These are phyloP conservation scores for Pachypanchax playfairii DNA, from an alignment of 2,113 vertebrate species.

Conservation along the genomic window DNA sequence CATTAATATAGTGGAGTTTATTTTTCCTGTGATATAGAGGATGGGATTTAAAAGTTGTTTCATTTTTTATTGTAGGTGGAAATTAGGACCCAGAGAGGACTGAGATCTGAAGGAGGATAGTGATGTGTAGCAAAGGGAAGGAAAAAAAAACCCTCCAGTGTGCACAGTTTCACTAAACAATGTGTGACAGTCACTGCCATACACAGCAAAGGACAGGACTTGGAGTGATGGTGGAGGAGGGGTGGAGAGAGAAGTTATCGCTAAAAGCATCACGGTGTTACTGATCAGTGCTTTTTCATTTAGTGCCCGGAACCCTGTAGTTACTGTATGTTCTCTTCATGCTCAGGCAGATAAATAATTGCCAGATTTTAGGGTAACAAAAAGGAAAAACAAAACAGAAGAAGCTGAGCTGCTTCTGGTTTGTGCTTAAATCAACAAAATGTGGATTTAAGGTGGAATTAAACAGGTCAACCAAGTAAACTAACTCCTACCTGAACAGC, in stretches of 20 bases:
- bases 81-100: constrained; percentile 75
- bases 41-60: not conserved
- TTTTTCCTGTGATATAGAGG: too few relatives aligned
- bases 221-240: constrained; percentile 35
- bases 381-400: too few relatives aligned
- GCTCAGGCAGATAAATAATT: not conserved
- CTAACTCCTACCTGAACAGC: constrained; percentile 4
- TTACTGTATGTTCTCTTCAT: not conserved
- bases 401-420: not conserved
- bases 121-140: constrained; percentile 56
- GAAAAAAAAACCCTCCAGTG: constrained; percentile 27
- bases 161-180: constrained; percentile 66
- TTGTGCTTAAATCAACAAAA: not conserved
- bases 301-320: not conserved
- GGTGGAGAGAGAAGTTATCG: constrained; percentile 19
- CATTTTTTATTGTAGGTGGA: constrained; percentile 20
- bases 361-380: not conserved
- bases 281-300: constrained; percentile 12
- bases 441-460: constrained; percentile 4
- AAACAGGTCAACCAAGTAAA: not conserved
- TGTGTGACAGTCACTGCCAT: constrained; percentile 82
- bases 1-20: too few relatives aligned
- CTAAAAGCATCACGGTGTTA: constrained; percentile 26
- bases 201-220: constrained; percentile 67
- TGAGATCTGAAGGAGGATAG: constrained; percentile 59